A percentile compares a stretch with the other conserved stretches of the same genome.
These are phyloP conservation scores for Gymnocypris eckloni DNA, from an alignment of 2,797 vertebrate genomes.

Conservation along the genomic window DNA sequence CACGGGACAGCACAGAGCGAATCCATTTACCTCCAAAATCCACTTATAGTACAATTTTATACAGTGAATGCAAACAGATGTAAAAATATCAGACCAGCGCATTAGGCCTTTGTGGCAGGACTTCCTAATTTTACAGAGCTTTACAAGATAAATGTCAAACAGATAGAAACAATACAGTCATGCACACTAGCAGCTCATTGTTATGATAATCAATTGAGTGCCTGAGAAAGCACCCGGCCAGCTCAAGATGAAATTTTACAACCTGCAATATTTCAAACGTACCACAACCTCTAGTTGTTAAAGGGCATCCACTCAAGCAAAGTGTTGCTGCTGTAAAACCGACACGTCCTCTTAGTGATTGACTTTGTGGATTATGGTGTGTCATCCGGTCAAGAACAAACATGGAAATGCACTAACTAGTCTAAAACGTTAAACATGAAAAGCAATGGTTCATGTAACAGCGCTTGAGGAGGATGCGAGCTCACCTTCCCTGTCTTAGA, in stretches of 20 bases:
- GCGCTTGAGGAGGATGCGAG: slow-evolving; percentile 5
- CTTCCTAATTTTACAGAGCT: background rate
- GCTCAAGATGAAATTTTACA: slow-evolving; percentile 18
- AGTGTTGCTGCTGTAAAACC: slow-evolving; percentile 11
- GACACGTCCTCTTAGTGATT: background rate
- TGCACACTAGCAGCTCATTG: slow-evolving; percentile 20
- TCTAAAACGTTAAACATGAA: background rate
- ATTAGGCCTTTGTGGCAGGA: background rate
- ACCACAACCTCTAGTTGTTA: slow-evolving; percentile 22
- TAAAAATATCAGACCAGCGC: background rate
- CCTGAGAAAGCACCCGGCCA: slow-evolving; percentile 24
- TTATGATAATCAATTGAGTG: slow-evolving; percentile 38
- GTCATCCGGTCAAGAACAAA: slow-evolving; percentile 14
- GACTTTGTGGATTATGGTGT: background rate
- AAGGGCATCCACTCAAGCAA: slow-evolving; percentile 31
- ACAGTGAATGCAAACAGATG: background rate
- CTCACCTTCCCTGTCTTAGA: slow-evolving; percentile 84
- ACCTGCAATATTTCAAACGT: slow-evolving; percentile 35
- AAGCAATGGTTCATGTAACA: background rate
- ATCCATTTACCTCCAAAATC: background rate
- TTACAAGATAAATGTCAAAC: background rate
- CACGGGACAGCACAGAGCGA: background rate
- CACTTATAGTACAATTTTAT: background rate
- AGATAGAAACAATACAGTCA: background rate
- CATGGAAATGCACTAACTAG: background rate